A percentile compares a stretch with the other conserved stretches of the same genome.
phyloP scores from a whole-genome alignment of 1,140 invertebrate genomes.

The Camponotus floridanus region DNA sequence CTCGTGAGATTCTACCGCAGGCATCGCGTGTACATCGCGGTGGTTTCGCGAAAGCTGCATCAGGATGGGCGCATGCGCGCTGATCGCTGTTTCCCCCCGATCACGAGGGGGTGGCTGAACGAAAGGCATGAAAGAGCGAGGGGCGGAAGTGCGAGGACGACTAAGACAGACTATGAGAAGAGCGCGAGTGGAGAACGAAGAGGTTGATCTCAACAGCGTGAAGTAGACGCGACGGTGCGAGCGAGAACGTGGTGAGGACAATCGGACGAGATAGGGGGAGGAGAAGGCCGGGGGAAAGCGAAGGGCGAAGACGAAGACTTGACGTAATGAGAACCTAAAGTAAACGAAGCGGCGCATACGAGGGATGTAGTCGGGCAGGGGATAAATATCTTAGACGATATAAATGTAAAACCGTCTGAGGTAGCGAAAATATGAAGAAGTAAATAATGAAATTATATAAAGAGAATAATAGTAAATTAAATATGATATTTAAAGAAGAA shows the following conservation, averaged over 20 bases:
- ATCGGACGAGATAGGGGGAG: conserved; percentile 17
- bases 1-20: conserved; percentile 66
- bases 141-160: conserved; percentile 19
- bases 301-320: conserved; percentile 50
- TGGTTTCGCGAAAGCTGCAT: conserved; percentile 70
- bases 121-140: conserved; percentile 69
- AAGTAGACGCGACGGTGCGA: conserved; percentile 48
- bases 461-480: neutral
- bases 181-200: conserved; percentile 53
- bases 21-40: conserved; percentile 61
- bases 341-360: conserved; percentile 49
- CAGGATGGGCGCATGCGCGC: conserved; percentile 67
- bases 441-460: neutral
- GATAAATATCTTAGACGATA: conserved; percentile 46
- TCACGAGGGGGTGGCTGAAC: conserved; percentile 44
- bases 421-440: neutral
- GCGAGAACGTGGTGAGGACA: conserved; percentile 46
- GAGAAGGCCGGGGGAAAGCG: neutral
- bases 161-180: conserved; percentile 47
- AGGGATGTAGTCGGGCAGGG: conserved; percentile 11
- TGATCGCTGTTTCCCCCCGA: conserved; percentile 25
- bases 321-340: conserved; percentile 65
- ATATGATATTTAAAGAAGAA: neutral
- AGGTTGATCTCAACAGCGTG: conserved; percentile 42
- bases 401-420: conserved; percentile 1